Conservation (phyloP, 2,113 vertebrate genomes). For the Myotis lucifugus region DNA sequence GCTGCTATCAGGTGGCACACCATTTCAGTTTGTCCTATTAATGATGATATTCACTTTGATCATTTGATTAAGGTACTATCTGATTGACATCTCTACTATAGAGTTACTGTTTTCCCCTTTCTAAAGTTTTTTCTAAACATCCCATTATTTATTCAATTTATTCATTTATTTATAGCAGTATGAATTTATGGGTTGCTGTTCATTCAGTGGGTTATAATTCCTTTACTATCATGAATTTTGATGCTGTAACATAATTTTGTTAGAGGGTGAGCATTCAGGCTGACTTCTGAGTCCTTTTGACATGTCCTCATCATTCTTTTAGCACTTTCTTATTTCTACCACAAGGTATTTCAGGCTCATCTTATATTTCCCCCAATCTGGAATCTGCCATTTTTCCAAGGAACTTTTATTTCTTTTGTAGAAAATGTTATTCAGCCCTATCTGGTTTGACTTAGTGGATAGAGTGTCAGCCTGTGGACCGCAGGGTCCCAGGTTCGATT, state of each 20-base stretch:
- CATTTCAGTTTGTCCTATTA: neutral
- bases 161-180: neutral
- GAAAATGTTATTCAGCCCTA: neutral
- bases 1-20: neutral
- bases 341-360: neutral
- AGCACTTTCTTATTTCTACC: constrained; percentile 15
- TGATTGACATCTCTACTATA: neutral
- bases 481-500: too few species aligned
- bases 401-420: neutral
- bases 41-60: neutral
- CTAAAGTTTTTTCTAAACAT: constrained; percentile 7
- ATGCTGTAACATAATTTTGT: neutral
- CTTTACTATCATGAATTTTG: neutral
- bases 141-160: neutral
- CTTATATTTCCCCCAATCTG: neutral
- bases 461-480: too few species aligned
- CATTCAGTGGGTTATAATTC: neutral
- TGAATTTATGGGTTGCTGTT: neutral
- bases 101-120: constrained; percentile 29
- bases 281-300: neutral
- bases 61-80: neutral
- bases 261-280: neutral
- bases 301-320: neutral
- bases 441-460: too few species aligned
- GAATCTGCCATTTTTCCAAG: constrained; percentile 10